These are phyloP conservation scores for Solen grandis DNA, from an alignment of 1,140 invertebrate genomes.

Conservation along the genomic window DNA sequence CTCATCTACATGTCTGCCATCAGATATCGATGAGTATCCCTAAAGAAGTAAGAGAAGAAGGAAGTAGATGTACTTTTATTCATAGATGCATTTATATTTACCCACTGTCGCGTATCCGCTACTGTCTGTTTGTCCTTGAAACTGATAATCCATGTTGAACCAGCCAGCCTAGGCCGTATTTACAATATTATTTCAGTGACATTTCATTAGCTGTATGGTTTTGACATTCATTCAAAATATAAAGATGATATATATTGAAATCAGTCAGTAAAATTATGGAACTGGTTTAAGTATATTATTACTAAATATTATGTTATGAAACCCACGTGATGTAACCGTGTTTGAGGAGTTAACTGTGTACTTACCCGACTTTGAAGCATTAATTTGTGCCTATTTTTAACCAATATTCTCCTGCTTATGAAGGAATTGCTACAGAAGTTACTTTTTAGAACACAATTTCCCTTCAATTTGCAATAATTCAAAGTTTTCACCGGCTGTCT, in stretches of 20 bases:
- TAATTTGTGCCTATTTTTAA: neutral
- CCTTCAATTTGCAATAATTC: neutral
- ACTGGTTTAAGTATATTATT: neutral
- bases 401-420: neutral
- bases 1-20: too few relatives aligned
- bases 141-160: too few relatives aligned
- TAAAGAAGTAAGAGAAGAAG: too few relatives aligned
- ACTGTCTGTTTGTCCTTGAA: too few relatives aligned
- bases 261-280: neutral
- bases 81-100: too few relatives aligned
- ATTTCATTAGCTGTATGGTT: neutral
- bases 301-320: neutral
- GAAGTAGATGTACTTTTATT: too few relatives aligned
- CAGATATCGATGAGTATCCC: too few relatives aligned
- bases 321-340: neutral
- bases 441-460: neutral
- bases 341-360: slow-evolving; percentile 12
- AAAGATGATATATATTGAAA: neutral
- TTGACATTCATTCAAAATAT: neutral
- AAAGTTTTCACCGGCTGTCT: neutral
- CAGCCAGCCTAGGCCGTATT: too few relatives aligned
- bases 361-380: neutral
- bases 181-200: neutral
- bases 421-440: neutral
- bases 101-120: too few relatives aligned